A percentile compares a stretch with the other conserved stretches of the same genome.
phyloP scores from a whole-genome alignment of 2,888 invertebrate species.

The Spilosoma lubricipeda region DNA sequence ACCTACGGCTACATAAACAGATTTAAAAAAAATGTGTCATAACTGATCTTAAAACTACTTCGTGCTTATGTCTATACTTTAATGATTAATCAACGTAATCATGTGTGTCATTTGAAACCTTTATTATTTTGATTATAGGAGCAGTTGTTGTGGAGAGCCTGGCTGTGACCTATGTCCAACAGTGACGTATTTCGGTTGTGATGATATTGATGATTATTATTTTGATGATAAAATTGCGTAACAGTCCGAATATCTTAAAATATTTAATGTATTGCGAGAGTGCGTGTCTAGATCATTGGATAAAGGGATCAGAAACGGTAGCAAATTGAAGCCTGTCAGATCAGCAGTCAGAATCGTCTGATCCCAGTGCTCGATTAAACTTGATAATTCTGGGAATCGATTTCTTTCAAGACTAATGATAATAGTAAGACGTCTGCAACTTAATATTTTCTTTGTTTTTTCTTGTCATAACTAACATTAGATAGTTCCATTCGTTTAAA shows the following conservation, averaged over 20 bases:
- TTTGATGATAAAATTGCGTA: too few relatives aligned
- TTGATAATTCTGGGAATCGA: conserved; percentile 74
- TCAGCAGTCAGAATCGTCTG: conserved; percentile 46
- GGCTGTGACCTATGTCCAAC: too few relatives aligned
- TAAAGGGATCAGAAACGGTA: conserved; percentile 69
- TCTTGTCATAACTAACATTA: background rate
- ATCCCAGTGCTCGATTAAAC: conserved; percentile 59
- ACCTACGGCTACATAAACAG: too few relatives aligned
- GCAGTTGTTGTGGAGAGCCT: too few relatives aligned
- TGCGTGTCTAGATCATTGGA: conserved; percentile 71
- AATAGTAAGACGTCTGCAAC: background rate
- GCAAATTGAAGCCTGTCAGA: conserved; percentile 75
- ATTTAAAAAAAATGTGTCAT: too few relatives aligned
- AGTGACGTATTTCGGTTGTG: too few relatives aligned
- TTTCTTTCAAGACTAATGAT: conserved; percentile 39
- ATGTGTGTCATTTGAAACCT: background rate
- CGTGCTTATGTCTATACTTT: background rate
- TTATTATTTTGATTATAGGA: background rate
- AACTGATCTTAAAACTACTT: background rate
- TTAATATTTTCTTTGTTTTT: background rate
- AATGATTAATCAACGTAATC: background rate
- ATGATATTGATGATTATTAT: too few relatives aligned
- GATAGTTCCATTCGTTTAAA: background rate
- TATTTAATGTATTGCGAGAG: conserved; percentile 28
- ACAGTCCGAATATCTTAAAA: background rate